Evolutionary conservation across 2,888 invertebrate genomes (phyloP).

Genomic region (Andrena haemorrhoa): DNA sequence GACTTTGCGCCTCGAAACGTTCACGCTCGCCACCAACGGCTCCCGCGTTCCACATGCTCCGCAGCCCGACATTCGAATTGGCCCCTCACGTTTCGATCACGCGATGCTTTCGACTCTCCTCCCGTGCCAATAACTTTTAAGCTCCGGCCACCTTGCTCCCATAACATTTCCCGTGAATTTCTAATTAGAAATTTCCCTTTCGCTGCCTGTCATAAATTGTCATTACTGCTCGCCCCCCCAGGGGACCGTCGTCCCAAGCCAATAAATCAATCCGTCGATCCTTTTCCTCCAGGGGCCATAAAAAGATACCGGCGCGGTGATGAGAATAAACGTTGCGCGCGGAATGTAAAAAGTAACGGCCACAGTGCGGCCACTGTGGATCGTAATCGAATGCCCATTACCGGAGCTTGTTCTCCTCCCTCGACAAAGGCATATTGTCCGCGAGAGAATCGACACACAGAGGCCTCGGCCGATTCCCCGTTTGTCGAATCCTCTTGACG

Average conservation of each 20-base stretch:
- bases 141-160: neutral
- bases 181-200: neutral
- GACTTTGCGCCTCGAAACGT: slow-evolving; percentile 19
- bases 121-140: neutral
- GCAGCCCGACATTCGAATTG: neutral
- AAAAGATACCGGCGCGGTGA: slow-evolving; percentile 10
- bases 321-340: slow-evolving; percentile 5
- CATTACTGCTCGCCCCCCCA: neutral
- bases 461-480: slow-evolving; percentile 2
- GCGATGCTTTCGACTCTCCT: neutral
- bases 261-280: slow-evolving; percentile 10
- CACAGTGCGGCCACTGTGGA: slow-evolving; percentile 41
- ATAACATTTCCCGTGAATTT: neutral
- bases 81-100: neutral
- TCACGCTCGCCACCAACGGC: neutral
- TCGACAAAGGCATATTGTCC: slow-evolving; percentile 49
- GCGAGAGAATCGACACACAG: neutral
- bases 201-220: neutral
- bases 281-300: neutral
- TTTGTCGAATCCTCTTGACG: slow-evolving; percentile 25
- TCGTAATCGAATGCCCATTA: slow-evolving; percentile 33
- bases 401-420: slow-evolving; percentile 17
- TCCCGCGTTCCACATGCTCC: neutral
- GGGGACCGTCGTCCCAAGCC: neutral
- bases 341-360: slow-evolving; percentile 28